A percentile compares a stretch with the other conserved stretches of the same genome.
Evolutionary conservation across 2,888 invertebrate species (phyloP).

Genomic region (Rhopalosiphum nymphaeae): DNA sequence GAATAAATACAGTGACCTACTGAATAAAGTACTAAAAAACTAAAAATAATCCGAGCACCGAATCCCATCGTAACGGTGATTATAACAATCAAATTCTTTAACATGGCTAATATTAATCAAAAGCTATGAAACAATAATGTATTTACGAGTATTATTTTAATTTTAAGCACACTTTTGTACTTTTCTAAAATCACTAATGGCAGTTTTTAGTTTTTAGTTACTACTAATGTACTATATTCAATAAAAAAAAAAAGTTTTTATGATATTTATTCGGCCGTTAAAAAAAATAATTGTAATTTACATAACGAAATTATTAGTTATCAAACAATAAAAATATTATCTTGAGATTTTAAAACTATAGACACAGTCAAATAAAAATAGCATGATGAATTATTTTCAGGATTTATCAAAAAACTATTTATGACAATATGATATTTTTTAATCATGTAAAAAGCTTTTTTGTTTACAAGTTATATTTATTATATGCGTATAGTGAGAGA

Average conservation of each 20-base stretch:
- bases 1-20: too few relatives aligned
- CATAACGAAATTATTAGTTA: not conserved
- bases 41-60: too few relatives aligned
- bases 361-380: not conserved
- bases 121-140: too few relatives aligned
- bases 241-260: not conserved
- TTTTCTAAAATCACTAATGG: too few relatives aligned
- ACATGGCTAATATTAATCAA: too few relatives aligned
- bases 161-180: too few relatives aligned
- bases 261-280: not conserved
- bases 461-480: not conserved
- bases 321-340: not conserved
- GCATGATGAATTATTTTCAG: not conserved
- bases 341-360: not conserved
- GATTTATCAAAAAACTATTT: not conserved
- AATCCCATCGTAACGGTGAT: too few relatives aligned
- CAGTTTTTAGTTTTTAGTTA: too few relatives aligned
- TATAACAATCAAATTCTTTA: too few relatives aligned
- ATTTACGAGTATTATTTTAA: too few relatives aligned
- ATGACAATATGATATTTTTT: not conserved
- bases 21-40: too few relatives aligned
- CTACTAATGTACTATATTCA: too few relatives aligned
- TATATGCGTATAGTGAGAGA: not conserved
- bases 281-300: not conserved
- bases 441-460: constrained; percentile 4